Evolutionary conservation across 2,888 invertebrate species (phyloP).

Genomic region (Octonoba sinensis): DNA sequence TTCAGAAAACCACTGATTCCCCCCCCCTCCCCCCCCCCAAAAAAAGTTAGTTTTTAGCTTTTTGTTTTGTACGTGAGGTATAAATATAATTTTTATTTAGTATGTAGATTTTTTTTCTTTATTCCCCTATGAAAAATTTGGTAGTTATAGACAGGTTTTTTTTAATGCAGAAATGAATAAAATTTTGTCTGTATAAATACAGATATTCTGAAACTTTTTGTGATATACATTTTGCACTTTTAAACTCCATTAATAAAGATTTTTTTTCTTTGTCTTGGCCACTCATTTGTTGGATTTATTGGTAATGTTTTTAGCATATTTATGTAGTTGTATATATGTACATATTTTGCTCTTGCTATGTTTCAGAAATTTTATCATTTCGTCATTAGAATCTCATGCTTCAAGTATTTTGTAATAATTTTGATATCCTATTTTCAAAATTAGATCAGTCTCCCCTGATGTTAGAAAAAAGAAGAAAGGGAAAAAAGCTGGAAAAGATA

Average conservation of each 20-base stretch:
- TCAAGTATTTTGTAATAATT: background rate
- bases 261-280: constrained; percentile 54
- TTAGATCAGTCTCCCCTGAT: constrained; percentile 49
- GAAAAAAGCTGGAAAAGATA: constrained; percentile 53
- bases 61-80: no score
- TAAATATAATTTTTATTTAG: no score
- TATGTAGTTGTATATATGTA: constrained; percentile 46
- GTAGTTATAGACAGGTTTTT: no score
- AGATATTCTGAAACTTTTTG: background rate
- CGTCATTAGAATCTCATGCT: no score
- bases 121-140: no score
- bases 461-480: constrained; percentile 55
- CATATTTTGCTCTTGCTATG: background rate
- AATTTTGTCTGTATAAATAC: no score
- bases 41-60: no score
- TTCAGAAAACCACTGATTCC: no score
- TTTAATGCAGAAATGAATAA: no score
- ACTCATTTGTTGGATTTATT: constrained; percentile 34
- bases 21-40: no score
- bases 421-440: constrained; percentile 18
- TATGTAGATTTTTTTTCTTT: no score
- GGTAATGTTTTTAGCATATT: constrained; percentile 62
- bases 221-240: constrained; percentile 14
- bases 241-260: constrained; percentile 40
- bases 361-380: no score